A percentile compares a stretch with the other conserved stretches of the same genome.
These are phyloP conservation scores for Rhinopomastus cyanomelas DNA, from an alignment of 2,113 vertebrate species.

Conservation along the genomic window DNA sequence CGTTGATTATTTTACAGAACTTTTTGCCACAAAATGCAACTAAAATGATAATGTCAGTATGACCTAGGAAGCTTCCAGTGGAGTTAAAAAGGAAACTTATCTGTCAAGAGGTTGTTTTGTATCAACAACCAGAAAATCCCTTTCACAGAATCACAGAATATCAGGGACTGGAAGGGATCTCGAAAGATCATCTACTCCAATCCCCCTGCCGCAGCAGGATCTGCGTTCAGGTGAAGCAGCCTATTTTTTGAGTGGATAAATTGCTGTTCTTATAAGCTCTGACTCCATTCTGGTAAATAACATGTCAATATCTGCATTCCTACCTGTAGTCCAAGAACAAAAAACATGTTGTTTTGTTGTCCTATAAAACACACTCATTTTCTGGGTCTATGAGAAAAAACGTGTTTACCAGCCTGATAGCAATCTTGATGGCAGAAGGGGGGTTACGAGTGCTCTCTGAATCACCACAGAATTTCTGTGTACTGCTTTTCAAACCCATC, in stretches of 20 bases:
- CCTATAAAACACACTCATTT: neutral
- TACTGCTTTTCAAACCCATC: neutral
- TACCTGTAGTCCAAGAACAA: neutral
- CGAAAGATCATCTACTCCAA: no score
- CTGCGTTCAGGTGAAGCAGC: neutral
- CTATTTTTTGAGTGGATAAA: neutral
- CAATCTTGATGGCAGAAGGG: neutral
- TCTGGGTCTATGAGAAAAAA: neutral
- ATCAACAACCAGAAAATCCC: neutral
- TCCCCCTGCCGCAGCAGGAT: no score
- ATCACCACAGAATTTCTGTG: conserved; percentile 9
- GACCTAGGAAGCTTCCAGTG: neutral
- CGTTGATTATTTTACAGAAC: neutral
- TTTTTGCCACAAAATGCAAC: neutral
- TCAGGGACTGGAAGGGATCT: no score
- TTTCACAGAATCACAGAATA: no score
- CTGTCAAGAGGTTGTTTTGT: neutral
- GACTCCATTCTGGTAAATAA: neutral
- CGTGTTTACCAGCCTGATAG: neutral
- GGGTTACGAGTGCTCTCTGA: neutral
- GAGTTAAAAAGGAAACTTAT: neutral
- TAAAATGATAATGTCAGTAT: neutral
- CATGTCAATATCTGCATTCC: neutral
- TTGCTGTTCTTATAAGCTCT: neutral
- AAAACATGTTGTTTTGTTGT: neutral